These are phyloP conservation scores for Bombylius discolor DNA, from an alignment of 2,888 invertebrate species.

Conservation along the genomic window DNA sequence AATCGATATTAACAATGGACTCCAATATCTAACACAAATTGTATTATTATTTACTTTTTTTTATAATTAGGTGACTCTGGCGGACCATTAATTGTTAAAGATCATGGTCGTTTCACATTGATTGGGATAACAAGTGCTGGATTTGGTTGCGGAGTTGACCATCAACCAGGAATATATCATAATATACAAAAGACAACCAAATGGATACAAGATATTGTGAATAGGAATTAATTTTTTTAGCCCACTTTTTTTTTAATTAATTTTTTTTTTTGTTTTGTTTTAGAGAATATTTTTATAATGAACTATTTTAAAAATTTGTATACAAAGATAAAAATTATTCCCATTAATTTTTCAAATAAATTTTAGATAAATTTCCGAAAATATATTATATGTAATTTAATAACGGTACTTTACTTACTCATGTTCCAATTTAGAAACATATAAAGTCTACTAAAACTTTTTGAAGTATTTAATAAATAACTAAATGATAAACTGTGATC, in stretches of 20 bases:
- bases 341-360: too few species aligned
- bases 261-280: not conserved
- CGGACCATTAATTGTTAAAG: slow-evolving; percentile 59
- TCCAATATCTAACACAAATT: too few species aligned
- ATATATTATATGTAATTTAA: too few species aligned
- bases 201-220: slow-evolving; percentile 52
- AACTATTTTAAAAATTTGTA: too few species aligned
- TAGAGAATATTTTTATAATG: not conserved
- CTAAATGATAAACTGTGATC: too few species aligned
- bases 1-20: too few species aligned
- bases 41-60: not conserved
- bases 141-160: slow-evolving; percentile 73
- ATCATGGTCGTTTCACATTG: slow-evolving; percentile 58
- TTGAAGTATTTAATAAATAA: too few species aligned
- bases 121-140: slow-evolving; percentile 77
- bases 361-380: too few species aligned
- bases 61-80: slow-evolving; percentile 56
- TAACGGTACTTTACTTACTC: too few species aligned
- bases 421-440: too few species aligned
- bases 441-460: too few species aligned
- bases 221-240: not conserved
- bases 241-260: not conserved
- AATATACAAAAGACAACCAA: slow-evolving; percentile 56
- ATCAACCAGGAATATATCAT: slow-evolving; percentile 78
- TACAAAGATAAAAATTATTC: too few species aligned